Conservation (phyloP, 2,113 vertebrate species). For the Cinclus cinclus region DNA sequence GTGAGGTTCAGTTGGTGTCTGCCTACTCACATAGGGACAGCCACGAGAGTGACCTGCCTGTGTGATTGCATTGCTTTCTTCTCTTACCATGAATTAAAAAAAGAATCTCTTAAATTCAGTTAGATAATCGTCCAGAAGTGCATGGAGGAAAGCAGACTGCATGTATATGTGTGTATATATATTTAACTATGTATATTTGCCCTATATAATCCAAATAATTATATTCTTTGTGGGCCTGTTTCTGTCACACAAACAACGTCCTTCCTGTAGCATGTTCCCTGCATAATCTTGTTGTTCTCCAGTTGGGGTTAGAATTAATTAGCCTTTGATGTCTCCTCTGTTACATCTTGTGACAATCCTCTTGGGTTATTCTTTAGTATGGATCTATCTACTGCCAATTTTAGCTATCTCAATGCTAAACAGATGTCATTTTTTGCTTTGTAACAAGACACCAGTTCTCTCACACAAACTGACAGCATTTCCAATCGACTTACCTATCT, state of each 20-base stretch:
- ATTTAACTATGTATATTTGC: background rate
- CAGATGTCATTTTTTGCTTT: background rate
- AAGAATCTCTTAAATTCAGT: background rate
- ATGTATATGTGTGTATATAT: background rate
- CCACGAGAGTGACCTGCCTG: background rate
- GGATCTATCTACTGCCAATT: background rate
- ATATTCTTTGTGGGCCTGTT: background rate
- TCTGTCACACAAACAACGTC: rapidly evolving
- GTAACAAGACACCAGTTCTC: background rate
- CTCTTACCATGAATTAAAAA: background rate
- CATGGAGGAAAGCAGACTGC: background rate
- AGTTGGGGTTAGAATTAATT: background rate
- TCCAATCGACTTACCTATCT: background rate
- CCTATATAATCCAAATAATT: background rate
- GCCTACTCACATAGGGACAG: background rate
- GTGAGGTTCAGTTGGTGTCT: background rate
- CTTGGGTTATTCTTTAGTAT: background rate
- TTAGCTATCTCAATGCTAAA: background rate
- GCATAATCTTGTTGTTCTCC: background rate
- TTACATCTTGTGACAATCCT: background rate
- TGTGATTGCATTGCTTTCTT: background rate
- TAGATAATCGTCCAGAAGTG: background rate
- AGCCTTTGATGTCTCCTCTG: background rate
- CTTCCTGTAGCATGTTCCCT: background rate
- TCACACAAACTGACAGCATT: background rate